Evolutionary conservation across 1,140 invertebrate species (phyloP), one percentile per base, ranked within the genome.

Genomic region (Lordiphosa mommai): DNA sequence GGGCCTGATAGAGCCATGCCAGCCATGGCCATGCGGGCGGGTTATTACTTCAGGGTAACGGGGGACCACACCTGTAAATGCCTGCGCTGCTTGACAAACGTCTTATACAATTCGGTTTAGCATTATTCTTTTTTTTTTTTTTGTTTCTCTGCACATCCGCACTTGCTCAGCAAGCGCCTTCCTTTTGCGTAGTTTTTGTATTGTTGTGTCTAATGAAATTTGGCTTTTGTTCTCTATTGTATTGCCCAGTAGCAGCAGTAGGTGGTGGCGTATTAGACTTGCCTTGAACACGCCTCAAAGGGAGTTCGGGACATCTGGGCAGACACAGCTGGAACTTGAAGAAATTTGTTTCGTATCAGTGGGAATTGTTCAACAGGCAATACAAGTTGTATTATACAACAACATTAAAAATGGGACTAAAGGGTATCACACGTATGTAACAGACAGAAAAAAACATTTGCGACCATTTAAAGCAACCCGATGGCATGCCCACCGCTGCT

Each of bases 91-190:
- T 51, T 64, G 61, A 52, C 61, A 64, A 10, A 68, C 33, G 16
- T 68, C 64, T 60, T 52, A 68, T 68, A 51, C 65, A 68, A 68
- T 60, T 68, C 59, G 47, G 65, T 37, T 68, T 68, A 60, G 64
- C 55, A 68, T 68, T 68, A 64, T 47, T n/a, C n/a, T n/a, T n/a
- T n/a, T n/a, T n/a, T 67, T 44, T 48, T 13, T 36, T 12, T 1
- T 12, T 6, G 51, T 40, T 38, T 52, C 55, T 56, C 51, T 20
- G n/a, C n/a, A 33, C 46, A 34, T 48, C 46, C 44, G 44, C 44
- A 47, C 44, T 47, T 47, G 44, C 44, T 33, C 46, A 48, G 61
- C 61, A 51, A 66, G 61, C 61, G 61, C 44, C 61, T 67, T 50
- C 53, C 63, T 68, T 68, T 68, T 68, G 65, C 64, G 64, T 41